Conservation (phyloP, 2,113 vertebrate genomes). For the Hemiscyllium ocellatum region DNA sequence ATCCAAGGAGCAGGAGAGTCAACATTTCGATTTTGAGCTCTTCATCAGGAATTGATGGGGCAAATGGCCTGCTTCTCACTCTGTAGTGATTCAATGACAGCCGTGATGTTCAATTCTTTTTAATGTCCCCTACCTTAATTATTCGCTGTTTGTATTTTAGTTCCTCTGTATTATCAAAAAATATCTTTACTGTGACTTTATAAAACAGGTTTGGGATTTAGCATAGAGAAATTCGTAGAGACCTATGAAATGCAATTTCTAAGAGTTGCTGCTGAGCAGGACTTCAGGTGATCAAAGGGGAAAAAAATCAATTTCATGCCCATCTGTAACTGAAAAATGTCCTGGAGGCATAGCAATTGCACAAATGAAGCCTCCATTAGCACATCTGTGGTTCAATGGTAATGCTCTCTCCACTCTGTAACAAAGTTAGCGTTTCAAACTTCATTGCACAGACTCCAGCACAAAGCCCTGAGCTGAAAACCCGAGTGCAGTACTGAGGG, state of each 20-base stretch:
- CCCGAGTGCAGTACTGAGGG: too few species aligned
- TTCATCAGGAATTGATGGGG: too few species aligned
- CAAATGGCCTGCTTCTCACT: too few species aligned
- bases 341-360: not conserved
- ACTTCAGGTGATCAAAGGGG: not conserved
- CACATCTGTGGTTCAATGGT: too few species aligned
- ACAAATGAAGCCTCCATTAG: not conserved
- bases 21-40: too few species aligned
- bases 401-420: too few species aligned
- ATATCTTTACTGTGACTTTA: not conserved
- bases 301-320: not conserved
- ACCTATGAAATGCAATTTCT: not conserved
- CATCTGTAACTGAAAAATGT: not conserved
- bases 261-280: not conserved
- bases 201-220: not conserved
- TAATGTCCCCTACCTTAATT: not conserved
- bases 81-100: not conserved
- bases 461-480: too few species aligned
- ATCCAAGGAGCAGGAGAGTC: too few species aligned
- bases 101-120: not conserved
- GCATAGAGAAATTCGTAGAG: not conserved
- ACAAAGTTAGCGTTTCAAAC: too few species aligned
- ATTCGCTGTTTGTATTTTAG: not conserved
- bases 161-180: not conserved
- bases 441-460: too few species aligned